Evolutionary conservation across 2,888 invertebrate species (phyloP).

Genomic region (Cynaeus angustus): DNA sequence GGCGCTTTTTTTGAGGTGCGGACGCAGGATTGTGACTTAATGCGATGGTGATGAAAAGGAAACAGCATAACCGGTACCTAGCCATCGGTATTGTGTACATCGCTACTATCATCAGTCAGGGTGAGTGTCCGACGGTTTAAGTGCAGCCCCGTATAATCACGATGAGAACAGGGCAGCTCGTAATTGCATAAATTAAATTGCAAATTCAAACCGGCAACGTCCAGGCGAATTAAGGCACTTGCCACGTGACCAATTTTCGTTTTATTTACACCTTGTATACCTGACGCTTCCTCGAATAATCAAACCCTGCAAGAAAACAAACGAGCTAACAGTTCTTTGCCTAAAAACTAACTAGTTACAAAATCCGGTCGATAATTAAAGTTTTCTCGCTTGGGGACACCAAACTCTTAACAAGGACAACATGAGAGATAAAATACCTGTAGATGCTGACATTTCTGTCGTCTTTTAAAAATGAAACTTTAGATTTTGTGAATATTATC

Average conservation of each 20-base stretch:
- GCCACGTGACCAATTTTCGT: constrained; percentile 44
- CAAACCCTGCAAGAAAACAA: neutral
- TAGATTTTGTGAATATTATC: too few relatives aligned
- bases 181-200: constrained; percentile 52
- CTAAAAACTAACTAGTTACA: too few relatives aligned
- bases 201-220: constrained; percentile 42
- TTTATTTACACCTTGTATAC: constrained; percentile 31
- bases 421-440: too few relatives aligned
- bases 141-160: constrained; percentile 62
- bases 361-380: too few relatives aligned
- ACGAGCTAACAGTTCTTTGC: neutral
- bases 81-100: constrained; percentile 77
- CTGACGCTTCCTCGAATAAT: neutral
- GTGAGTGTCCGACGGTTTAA: constrained; percentile 66
- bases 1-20: constrained; percentile 17
- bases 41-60: constrained; percentile 61
- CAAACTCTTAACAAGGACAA: too few relatives aligned
- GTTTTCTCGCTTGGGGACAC: too few relatives aligned
- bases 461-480: too few relatives aligned
- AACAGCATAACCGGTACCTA: constrained; percentile 70
- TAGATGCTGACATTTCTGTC: too few relatives aligned
- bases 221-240: constrained; percentile 39
- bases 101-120: constrained; percentile 77
- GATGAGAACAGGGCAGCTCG: constrained; percentile 63
- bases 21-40: constrained; percentile 28